Conservation (phyloP, 23 tunicate genomes). For the Diplosoma virens region DNA sequence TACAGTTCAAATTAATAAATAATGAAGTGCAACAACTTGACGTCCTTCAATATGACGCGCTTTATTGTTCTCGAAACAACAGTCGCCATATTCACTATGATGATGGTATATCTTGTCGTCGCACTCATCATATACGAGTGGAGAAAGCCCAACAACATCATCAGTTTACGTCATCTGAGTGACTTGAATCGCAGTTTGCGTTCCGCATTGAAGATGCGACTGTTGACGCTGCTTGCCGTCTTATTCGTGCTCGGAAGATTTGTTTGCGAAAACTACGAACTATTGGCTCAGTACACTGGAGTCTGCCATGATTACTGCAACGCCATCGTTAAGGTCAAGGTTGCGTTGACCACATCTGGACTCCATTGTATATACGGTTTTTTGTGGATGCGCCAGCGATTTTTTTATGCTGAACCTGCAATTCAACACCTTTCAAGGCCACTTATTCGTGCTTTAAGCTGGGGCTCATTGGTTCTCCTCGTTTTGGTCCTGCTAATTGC, state of each 20-base stretch:
- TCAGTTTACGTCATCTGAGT: too few relatives aligned
- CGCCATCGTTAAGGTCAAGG: constrained; percentile 33
- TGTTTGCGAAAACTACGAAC: constrained; percentile 43
- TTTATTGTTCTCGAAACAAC: too few relatives aligned
- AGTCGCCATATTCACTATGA: too few relatives aligned
- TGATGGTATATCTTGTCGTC: too few relatives aligned
- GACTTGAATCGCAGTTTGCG: too few relatives aligned
- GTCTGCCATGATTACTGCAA: constrained; percentile 37
- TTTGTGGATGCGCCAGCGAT: constrained; percentile 68
- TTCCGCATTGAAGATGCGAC: constrained; percentile 27
- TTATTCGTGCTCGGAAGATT: constrained; percentile 24
- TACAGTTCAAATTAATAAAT: too few relatives aligned
- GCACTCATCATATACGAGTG: too few relatives aligned
- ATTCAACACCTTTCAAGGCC: constrained; percentile 54
- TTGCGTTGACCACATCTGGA: constrained; percentile 27
- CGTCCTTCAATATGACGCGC: too few relatives aligned
- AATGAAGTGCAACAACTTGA: too few relatives aligned
- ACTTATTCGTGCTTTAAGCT: constrained; percentile 16
- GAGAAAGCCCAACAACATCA: too few relatives aligned
- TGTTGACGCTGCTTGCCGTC: constrained; percentile 6
- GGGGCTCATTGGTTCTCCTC: constrained; percentile 27
- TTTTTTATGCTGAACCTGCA: constrained; percentile 54
- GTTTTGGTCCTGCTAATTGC: constrained; percentile 31
- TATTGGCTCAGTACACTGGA: constrained; percentile 33
- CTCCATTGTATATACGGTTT: constrained; percentile 44